Conservation (phyloP, 2,797 vertebrate species). For the Adrianichthys oophorus region DNA sequence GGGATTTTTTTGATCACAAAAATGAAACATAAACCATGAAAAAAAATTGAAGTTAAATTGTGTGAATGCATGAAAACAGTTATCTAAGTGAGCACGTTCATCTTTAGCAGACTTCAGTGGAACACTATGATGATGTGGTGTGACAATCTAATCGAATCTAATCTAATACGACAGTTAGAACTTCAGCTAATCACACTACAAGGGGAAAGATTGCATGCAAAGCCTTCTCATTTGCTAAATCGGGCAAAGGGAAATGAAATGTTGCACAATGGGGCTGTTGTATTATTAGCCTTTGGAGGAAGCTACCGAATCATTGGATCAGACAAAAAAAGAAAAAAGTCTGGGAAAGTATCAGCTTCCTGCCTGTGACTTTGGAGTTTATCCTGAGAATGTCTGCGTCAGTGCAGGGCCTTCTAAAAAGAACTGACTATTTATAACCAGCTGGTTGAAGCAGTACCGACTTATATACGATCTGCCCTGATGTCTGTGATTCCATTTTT, state of each 20-base stretch:
- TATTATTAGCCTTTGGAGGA: slow-evolving; percentile 77
- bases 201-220: slow-evolving; percentile 66
- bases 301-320: slow-evolving; percentile 76
- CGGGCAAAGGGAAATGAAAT: slow-evolving; percentile 61
- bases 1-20: neutral
- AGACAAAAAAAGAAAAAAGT: slow-evolving; percentile 57
- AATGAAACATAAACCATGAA: neutral
- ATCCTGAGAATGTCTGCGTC: slow-evolving; percentile 36
- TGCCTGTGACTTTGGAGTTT: slow-evolving; percentile 57
- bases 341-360: slow-evolving; percentile 75
- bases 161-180: slow-evolving; percentile 29
- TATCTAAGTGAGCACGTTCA: slow-evolving; percentile 44
- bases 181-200: slow-evolving; percentile 56
- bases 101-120: slow-evolving; percentile 52
- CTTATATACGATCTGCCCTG: too few relatives aligned
- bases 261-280: slow-evolving; percentile 66
- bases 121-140: slow-evolving; percentile 54
- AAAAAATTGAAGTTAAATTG: slow-evolving; percentile 6
- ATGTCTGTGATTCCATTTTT: too few relatives aligned
- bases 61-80: slow-evolving; percentile 11
- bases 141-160: slow-evolving; percentile 66
- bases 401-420: slow-evolving; percentile 7
- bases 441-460: too few relatives aligned
- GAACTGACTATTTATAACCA: neutral
- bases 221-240: slow-evolving; percentile 63